A percentile compares a stretch with the other conserved stretches of the same genome.
Conservation (phyloP, 2,797 vertebrate species). For the Synanceia verrucosa region DNA sequence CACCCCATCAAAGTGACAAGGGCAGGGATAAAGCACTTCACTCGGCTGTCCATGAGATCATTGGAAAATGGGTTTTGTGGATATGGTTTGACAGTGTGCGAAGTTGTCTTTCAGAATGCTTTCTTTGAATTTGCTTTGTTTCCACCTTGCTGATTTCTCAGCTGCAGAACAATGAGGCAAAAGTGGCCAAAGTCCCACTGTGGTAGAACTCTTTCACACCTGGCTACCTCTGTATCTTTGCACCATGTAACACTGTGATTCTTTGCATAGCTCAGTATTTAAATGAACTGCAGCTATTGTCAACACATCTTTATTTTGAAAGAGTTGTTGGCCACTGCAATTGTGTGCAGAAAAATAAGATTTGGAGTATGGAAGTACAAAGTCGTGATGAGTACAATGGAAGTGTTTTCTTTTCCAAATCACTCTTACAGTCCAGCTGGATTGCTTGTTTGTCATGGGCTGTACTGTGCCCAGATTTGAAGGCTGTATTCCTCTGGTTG, state of each 20-base stretch:
- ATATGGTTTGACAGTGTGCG: conserved; percentile 28
- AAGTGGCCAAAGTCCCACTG: conserved; percentile 28
- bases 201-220: conserved; percentile 30
- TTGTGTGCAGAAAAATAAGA: neutral
- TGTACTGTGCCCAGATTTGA: conserved; percentile 24
- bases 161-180: conserved; percentile 54
- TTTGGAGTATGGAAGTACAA: neutral
- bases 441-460: conserved; percentile 21
- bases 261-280: conserved; percentile 16
- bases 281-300: conserved; percentile 1
- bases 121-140: conserved; percentile 58
- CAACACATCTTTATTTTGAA: neutral
- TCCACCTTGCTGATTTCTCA: conserved; percentile 58
- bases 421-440: conserved; percentile 12
- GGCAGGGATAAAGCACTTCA: conserved; percentile 53
- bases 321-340: neutral
- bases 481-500: conserved; percentile 17
- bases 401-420: neutral
- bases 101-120: conserved; percentile 55
- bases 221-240: conserved; percentile 34
- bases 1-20: conserved; percentile 64
- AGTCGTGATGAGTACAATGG: neutral
- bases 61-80: conserved; percentile 63
- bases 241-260: conserved; percentile 2
- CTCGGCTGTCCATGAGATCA: conserved; percentile 59